A percentile compares a stretch with the other conserved stretches of the same genome.
Evolutionary conservation across 1,140 invertebrate species (phyloP).

Genomic region (Aphelenchoides avenae): DNA sequence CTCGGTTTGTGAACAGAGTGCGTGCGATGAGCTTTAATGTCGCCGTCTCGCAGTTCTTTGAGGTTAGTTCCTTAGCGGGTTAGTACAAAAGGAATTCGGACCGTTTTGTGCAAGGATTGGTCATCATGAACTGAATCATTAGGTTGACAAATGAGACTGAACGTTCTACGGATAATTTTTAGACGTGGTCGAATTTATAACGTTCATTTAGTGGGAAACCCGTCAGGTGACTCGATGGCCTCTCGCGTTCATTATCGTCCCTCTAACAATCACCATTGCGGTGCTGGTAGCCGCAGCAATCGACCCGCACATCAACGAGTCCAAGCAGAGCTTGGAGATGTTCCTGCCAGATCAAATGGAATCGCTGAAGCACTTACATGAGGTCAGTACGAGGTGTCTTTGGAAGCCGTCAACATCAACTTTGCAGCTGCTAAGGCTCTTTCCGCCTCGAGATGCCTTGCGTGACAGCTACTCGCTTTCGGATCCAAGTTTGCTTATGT

Average conservation of each 20-base stretch:
- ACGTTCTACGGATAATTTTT: too few relatives aligned
- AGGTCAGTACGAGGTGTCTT: slow-evolving; percentile 5
- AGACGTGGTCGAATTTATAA: too few relatives aligned
- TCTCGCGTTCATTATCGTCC: slow-evolving; percentile 40
- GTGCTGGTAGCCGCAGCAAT: slow-evolving; percentile 30
- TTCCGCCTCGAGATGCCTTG: slow-evolving; percentile 46
- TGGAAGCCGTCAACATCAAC: slow-evolving; percentile 1
- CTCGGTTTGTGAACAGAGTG: too few relatives aligned
- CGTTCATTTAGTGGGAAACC: slow-evolving; percentile 53
- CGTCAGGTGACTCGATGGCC: slow-evolving; percentile 45
- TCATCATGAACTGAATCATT: too few relatives aligned
- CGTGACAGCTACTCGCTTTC: slow-evolving; percentile 49
- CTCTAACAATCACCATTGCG: slow-evolving; percentile 28
- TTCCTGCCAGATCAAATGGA: slow-evolving; percentile 51
- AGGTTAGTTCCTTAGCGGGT: too few relatives aligned
- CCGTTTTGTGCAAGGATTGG: too few relatives aligned
- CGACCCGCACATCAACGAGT: slow-evolving; percentile 40
- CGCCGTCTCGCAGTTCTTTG: too few relatives aligned
- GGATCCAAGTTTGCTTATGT: slow-evolving; percentile 52
- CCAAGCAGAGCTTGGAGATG: slow-evolving; percentile 49
- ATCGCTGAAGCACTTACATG: slow-evolving; percentile 20
- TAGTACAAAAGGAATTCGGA: too few relatives aligned
- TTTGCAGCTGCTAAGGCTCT: slow-evolving; percentile 35
- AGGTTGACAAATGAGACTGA: too few relatives aligned
- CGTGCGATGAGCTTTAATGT: too few relatives aligned